Base-by-base conservation (phyloP, 2,113 vertebrate species). In the Podocnemis expansa region DNA sequence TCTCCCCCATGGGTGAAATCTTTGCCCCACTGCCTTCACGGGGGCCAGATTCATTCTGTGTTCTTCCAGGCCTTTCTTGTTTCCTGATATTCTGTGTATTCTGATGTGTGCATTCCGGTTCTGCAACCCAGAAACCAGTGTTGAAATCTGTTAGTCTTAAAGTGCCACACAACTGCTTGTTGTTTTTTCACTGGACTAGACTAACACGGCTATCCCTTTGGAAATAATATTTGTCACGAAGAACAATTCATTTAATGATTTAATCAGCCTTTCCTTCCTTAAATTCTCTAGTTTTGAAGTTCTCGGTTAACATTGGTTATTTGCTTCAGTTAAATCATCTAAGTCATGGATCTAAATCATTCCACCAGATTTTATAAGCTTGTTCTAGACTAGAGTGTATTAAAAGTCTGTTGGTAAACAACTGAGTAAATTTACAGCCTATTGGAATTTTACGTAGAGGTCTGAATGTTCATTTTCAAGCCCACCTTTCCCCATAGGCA, bases 41-140 rank as follows among this genome's bases (percentile, higher is more conserved):
- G 6, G 13, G 58, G 29, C 29, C 29, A 6, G 58, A 60, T 60
- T 60, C 29, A 60, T 29, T 60, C 29, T 60, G 11, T 31, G 6
- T 60, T 34, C 29, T 60, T 60, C 58, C 58, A 60, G 58, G 58
- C 58, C 13, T 31, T 60, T 60, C 78, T 8, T 24, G 3, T 45
- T 60, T 8, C 56, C 73, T 12, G 19, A 79, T 0, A 51, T 51
- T 31, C 38, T 12, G 2, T 31, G 7, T 4, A 31, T 13, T 92
- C 25, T 0, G 0, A 78, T 38, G 45, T 13, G 22, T n/a, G 47
- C 47, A 47, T 47, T 25, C 43, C 19, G 80, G 49, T 10, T 45
- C 27, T 60, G 1, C 8, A 10, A 5, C 24, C 14, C 6, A 80
- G 49, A 4, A 80, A 49, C 25, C 47, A 54, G n/a, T n/a, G n/a